Base-by-base conservation (phyloP, 2,888 invertebrate genomes). In the Lasioglossum figueresi region DNA sequence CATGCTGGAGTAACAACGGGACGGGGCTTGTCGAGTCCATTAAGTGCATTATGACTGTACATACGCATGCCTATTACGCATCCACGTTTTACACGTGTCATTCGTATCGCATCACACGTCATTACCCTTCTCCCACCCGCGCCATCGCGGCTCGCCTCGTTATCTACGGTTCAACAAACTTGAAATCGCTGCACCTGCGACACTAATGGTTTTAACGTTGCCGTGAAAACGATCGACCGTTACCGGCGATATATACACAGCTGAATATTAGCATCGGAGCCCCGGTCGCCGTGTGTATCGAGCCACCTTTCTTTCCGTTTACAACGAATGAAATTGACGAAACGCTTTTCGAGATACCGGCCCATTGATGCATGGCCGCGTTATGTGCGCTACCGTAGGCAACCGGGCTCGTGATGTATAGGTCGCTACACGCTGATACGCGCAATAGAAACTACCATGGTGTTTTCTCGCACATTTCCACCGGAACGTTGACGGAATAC, bases 21-120 rank as follows among this genome's bases (percentile, higher is more conserved):
- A 4, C 23, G 40, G n/a, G 0, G n/a, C 40, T 43, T 34, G 43
- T 71, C 37, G 43, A 43, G 71, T 23, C 71, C 71, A 71, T 71
- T 71, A 71, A 70, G 43, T 71, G 71, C 71, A 71, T 71, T 71
- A 71, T 37, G 71, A 43, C 71, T 71, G n/a, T 16, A 43, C 43
- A 43, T 43, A 34, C 71, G 37, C 56, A 40, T 45, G 37, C 52
- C 63, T 31, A 34, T 82, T 73, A 80, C 80, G 73, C 63, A 82
- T 43, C 52, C 80, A 40, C 70, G 45, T 78, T 72, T 85, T 84
- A 83, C 90, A 90, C 86, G 88, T 90, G 89, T 90, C 88, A 90
- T 85, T 88, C 82, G 87, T 90, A 90, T 91, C 91, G 87, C 88
- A 87, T 90, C 88, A 91, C 91, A 82, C 91, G 81, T 87, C 90